phyloP scores from a whole-genome alignment of 2,888 invertebrate genomes.

The Nomada ruficornis region DNA sequence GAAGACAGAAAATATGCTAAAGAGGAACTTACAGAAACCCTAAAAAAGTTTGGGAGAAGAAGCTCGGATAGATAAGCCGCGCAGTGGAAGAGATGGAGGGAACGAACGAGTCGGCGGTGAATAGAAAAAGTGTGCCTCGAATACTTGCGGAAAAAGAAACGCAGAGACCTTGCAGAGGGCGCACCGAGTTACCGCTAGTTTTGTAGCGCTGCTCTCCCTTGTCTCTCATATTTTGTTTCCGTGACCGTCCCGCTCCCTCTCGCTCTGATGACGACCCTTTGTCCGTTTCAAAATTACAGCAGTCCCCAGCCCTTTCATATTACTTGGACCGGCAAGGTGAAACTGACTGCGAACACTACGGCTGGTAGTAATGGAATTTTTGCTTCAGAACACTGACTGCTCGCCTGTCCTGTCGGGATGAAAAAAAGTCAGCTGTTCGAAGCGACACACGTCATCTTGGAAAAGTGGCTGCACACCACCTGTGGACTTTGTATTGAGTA shows the following conservation, averaged over 20 bases:
- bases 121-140: slow-evolving; percentile 63
- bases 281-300: slow-evolving; percentile 48
- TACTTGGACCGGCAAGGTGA: slow-evolving; percentile 56
- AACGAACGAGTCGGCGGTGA: slow-evolving; percentile 16
- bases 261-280: not conserved
- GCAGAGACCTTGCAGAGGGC: slow-evolving; percentile 44
- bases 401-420: slow-evolving; percentile 28
- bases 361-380: slow-evolving; percentile 69
- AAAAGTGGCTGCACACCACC: slow-evolving; percentile 4
- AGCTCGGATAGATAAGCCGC: slow-evolving; percentile 55
- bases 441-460: slow-evolving; percentile 18
- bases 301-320: slow-evolving; percentile 65
- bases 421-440: not conserved
- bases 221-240: not conserved
- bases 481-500: not conserved
- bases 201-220: slow-evolving; percentile 1
- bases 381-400: slow-evolving; percentile 36
- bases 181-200: slow-evolving; percentile 10
- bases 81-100: slow-evolving; percentile 7
- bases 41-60: slow-evolving; percentile 56
- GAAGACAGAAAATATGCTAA: slow-evolving; percentile 4
- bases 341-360: slow-evolving; percentile 53
- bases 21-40: slow-evolving; percentile 23
- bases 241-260: not conserved
- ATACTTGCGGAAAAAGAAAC: slow-evolving; percentile 62